phyloP scores from a whole-genome alignment of 2,113 vertebrate species.

The Burhinus oedicnemus region DNA sequence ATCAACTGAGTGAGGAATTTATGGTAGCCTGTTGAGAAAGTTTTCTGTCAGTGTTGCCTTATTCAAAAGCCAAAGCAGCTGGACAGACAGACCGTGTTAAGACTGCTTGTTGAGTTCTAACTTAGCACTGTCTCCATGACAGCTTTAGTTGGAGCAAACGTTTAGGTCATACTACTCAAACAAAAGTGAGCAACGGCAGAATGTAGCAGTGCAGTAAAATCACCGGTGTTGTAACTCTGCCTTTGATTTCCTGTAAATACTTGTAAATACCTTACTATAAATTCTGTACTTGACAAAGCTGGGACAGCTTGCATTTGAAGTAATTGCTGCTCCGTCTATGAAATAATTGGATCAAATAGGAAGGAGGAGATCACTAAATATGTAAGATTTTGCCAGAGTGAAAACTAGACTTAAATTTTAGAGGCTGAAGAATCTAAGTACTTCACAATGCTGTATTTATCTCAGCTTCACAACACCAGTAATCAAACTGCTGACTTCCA shows the following conservation, averaged over 20 bases:
- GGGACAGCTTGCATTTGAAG: neutral
- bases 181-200: neutral
- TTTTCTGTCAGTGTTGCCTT: neutral
- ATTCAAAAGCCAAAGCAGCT: conserved; percentile 15
- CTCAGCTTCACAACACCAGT: neutral
- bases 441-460: neutral
- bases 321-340: neutral
- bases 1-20: neutral
- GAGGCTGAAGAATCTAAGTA: neutral
- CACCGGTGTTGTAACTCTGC: neutral
- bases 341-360: neutral
- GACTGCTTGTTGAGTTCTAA: neutral
- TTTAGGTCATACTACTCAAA: neutral
- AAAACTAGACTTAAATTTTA: neutral
- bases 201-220: neutral
- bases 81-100: neutral
- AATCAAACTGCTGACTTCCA: neutral
- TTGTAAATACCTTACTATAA: neutral
- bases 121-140: neutral
- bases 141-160: neutral
- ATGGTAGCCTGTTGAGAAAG: neutral
- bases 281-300: neutral
- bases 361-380: neutral
- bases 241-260: neutral
- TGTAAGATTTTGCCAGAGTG: neutral